Evolutionary conservation across 2,888 invertebrate species (phyloP).

Genomic region (Parapristionchus giblindavisi): DNA sequence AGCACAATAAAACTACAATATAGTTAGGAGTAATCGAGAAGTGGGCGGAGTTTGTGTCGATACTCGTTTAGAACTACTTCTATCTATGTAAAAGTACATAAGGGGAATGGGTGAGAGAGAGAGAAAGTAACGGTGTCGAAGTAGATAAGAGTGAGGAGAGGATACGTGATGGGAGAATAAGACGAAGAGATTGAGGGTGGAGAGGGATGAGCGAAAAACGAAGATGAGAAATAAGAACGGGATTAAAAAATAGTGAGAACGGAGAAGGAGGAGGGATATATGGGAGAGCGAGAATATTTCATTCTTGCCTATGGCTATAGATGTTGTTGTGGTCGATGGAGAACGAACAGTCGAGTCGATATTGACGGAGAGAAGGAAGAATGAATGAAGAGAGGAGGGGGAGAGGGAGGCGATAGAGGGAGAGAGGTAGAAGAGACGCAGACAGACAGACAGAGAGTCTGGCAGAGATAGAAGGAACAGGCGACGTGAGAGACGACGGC

Average conservation of each 20-base stretch:
- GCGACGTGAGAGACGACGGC: constrained; percentile 12
- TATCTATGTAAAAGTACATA: no score
- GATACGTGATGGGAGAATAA: background rate
- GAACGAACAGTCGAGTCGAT: no score
- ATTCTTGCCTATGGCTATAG: no score
- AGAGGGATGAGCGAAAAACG: background rate
- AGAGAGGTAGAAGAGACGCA: background rate
- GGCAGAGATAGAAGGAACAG: constrained; percentile 6
- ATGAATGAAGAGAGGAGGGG: background rate
- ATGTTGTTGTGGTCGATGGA: no score
- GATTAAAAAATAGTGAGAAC: constrained; percentile 25
- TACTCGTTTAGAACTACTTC: no score
- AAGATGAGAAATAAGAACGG: constrained; percentile 14
- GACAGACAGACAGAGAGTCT: constrained; percentile 2
- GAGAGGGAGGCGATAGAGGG: background rate
- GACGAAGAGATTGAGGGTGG: background rate
- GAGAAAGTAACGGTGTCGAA: background rate
- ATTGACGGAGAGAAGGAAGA: no score
- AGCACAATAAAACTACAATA: no score
- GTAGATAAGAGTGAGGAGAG: background rate
- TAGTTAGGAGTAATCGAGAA: no score
- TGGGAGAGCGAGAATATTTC: no score
- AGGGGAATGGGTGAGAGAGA: no score
- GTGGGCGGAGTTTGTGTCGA: no score
- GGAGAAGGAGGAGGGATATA: no score